phyloP scores from a whole-genome alignment of 1,140 invertebrate genomes.

The Nephotettix cincticeps region DNA sequence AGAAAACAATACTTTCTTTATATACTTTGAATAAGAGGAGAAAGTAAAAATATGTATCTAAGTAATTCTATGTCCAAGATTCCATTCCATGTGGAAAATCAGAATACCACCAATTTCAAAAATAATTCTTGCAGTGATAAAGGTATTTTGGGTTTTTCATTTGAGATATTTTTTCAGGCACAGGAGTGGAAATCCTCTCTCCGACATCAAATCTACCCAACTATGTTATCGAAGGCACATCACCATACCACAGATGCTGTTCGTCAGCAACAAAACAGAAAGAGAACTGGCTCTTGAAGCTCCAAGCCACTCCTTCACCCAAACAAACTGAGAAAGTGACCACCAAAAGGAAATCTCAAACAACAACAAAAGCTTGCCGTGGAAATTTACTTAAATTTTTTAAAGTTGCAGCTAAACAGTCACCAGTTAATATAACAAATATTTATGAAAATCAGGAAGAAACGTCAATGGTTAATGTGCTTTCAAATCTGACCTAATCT shows the following conservation, averaged over 20 bases:
- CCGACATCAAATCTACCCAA: conserved; percentile 76
- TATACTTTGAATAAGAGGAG: too few relatives aligned
- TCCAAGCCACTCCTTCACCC: conserved; percentile 42
- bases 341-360: conserved; percentile 51
- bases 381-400: conserved; percentile 26
- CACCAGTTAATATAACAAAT: neutral
- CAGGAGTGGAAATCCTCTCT: conserved; percentile 44
- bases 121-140: too few relatives aligned
- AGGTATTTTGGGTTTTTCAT: too few relatives aligned
- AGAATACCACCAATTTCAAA: too few relatives aligned
- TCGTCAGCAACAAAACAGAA: conserved; percentile 64
- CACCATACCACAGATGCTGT: conserved; percentile 69
- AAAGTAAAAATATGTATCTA: too few relatives aligned
- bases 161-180: conserved; percentile 41
- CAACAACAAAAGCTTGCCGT: neutral
- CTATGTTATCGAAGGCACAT: conserved; percentile 70
- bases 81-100: too few relatives aligned
- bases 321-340: neutral
- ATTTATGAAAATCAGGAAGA: neutral
- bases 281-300: conserved; percentile 69
- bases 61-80: too few relatives aligned
- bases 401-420: conserved; percentile 1
- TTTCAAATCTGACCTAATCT: neutral
- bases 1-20: too few relatives aligned
- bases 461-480: neutral